Evolutionary conservation across 1,140 invertebrate species (phyloP).

Genomic region (Bactericera cockerelli): DNA sequence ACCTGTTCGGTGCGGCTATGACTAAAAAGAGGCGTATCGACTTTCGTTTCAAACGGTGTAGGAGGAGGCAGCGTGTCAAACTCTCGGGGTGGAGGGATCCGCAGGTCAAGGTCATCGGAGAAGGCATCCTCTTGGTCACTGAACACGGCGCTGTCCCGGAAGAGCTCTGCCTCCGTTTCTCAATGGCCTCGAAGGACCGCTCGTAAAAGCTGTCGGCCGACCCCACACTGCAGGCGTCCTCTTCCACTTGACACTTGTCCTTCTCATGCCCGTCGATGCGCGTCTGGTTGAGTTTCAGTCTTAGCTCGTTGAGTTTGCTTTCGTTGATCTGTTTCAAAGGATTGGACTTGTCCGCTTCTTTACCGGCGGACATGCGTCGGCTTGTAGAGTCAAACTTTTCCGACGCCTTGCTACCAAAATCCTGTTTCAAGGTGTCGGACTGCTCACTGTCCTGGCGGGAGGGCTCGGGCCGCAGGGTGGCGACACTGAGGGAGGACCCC

Average conservation of each 20-base stretch:
- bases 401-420: background rate
- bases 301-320: conserved; percentile 10
- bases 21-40: background rate
- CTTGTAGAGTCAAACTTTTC: background rate
- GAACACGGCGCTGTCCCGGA: conserved; percentile 69
- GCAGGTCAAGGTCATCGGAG: conserved; percentile 17
- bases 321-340: conserved; percentile 18
- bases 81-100: conserved; percentile 14
- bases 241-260: conserved; percentile 12
- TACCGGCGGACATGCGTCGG: background rate
- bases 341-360: conserved; percentile 13
- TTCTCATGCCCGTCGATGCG: background rate
- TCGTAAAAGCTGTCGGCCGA: conserved; percentile 54
- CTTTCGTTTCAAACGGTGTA: no score
- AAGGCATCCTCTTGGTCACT: conserved; percentile 47
- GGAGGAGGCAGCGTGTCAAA: background rate
- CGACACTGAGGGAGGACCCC: conserved; percentile 15
- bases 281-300: conserved; percentile 11
- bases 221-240: conserved; percentile 26
- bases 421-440: background rate
- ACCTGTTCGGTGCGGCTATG: background rate
- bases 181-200: conserved; percentile 56
- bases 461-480: background rate
- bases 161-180: conserved; percentile 44
- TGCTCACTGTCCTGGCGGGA: background rate